Conservation (phyloP, 2,888 invertebrate genomes). For the Polymixis lichenea region DNA sequence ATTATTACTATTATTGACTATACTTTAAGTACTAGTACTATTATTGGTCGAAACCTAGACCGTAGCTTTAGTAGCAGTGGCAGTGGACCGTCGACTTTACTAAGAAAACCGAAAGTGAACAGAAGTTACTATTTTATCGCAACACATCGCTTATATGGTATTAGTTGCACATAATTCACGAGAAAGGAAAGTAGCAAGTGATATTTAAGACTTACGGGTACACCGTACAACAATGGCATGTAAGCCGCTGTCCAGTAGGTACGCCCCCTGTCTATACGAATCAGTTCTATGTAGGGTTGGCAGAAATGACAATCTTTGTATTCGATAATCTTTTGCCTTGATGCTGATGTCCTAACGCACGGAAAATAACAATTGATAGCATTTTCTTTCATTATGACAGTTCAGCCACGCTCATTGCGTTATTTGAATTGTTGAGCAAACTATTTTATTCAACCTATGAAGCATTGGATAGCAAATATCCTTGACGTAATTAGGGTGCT, state of each 20-base stretch:
- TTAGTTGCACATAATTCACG: conserved; percentile 61
- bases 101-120: conserved; percentile 42
- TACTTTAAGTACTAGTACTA: no score
- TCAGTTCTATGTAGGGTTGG: conserved; percentile 56
- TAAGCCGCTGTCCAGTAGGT: conserved; percentile 48
- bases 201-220: conserved; percentile 60
- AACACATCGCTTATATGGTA: conserved; percentile 61
- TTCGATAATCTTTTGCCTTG: neutral
- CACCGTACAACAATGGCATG: conserved; percentile 66
- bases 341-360: no score
- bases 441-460: no score
- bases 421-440: no score
- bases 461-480: no score
- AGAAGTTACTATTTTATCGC: conserved; percentile 52
- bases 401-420: no score
- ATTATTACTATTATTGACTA: no score
- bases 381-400: no score
- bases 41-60: no score
- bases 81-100: neutral
- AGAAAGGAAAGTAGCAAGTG: conserved; percentile 62
- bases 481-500: no score
- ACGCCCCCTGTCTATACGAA: conserved; percentile 41
- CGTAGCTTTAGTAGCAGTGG: neutral
- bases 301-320: conserved; percentile 5
- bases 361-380: no score